Base-by-base conservation (phyloP, 2,888 invertebrate species). In the Drosophila mettleri region DNA sequence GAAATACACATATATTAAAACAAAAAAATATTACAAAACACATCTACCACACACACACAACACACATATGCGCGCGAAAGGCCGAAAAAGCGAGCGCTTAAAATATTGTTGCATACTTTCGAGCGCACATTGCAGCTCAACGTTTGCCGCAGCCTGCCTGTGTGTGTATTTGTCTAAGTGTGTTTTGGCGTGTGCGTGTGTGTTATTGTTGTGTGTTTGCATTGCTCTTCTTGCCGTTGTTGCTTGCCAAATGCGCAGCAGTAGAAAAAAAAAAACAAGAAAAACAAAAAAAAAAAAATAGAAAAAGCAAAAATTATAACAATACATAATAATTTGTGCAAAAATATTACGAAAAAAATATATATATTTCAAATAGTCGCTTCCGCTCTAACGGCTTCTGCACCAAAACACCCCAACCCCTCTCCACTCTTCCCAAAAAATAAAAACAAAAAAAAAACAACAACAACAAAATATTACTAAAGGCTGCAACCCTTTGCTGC, bases 241-340 rank as follows among this genome's bases (percentile, higher is more conserved):
- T 64, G 66, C 48, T 38, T 61, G 65, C 58, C 69, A 57, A 68
- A 61, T 63, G 43, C 43, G 24, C 41, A 29, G 29, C 29, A 8
- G 29, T 8, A 66, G 38, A 49, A 59, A 52, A 58, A 3, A 43
- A 61, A 58, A 59, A 14, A 39, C 20, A 53, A n/a, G n/a, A 20
- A 34, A 70, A 54, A 65, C 65, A 58, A 68, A 48, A 70, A 83
- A n/a, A n/a, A n/a, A 3, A 43, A 61, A 58, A 59, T 18, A 39
- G 29, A 53, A 20, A 34, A 70, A 54, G 67, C 65, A 58, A 68
- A 48, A 70, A 83, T 74, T 78, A 86, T 83, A 83, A 88, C 78
- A 86, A 85, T 88, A 88, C 83, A 83, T 76, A 85, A 85, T 85
- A 84, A 88, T 85, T 85, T 86, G 85, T 78, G 86, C 65, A 82